These are phyloP conservation scores for Noctua janthina DNA, from an alignment of 2,888 invertebrate genomes.

Conservation along the genomic window DNA sequence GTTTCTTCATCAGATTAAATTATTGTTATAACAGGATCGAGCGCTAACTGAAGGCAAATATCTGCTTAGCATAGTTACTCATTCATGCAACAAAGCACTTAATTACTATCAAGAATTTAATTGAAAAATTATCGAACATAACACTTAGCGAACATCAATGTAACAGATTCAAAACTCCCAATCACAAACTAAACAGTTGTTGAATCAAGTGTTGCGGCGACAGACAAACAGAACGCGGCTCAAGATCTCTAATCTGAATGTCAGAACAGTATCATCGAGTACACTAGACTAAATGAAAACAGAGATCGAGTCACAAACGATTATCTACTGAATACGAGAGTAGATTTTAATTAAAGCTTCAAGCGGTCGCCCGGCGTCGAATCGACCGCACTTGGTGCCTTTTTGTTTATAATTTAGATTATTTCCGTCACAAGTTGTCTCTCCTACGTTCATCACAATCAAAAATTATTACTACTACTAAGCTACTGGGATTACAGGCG, in stretches of 20 bases:
- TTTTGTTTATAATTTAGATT: too few species aligned
- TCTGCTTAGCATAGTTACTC: background rate
- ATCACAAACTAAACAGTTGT: slow-evolving; percentile 51
- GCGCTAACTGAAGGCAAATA: too few species aligned
- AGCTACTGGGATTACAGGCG: too few species aligned
- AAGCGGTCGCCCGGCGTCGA: too few species aligned
- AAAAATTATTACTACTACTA: too few species aligned
- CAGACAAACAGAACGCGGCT: slow-evolving; percentile 35
- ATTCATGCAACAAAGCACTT: background rate
- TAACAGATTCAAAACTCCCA: slow-evolving; percentile 9
- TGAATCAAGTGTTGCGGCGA: slow-evolving; percentile 30
- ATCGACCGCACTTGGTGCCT: too few species aligned
- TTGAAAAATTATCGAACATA: too few species aligned
- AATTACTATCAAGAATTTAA: too few species aligned
- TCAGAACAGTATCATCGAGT: slow-evolving; percentile 65
- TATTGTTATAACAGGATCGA: too few species aligned
- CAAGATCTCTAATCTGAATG: slow-evolving; percentile 65
- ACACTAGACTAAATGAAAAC: slow-evolving; percentile 47
- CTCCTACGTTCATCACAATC: too few species aligned
- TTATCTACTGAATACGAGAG: slow-evolving; percentile 25
- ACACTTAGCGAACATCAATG: background rate
- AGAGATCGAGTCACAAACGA: slow-evolving; percentile 28
- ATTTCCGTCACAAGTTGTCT: too few species aligned
- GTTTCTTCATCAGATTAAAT: too few species aligned
- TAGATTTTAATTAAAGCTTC: slow-evolving; percentile 17